phyloP scores from a whole-genome alignment of 2,113 vertebrate genomes.

The Amazona guildingii region DNA sequence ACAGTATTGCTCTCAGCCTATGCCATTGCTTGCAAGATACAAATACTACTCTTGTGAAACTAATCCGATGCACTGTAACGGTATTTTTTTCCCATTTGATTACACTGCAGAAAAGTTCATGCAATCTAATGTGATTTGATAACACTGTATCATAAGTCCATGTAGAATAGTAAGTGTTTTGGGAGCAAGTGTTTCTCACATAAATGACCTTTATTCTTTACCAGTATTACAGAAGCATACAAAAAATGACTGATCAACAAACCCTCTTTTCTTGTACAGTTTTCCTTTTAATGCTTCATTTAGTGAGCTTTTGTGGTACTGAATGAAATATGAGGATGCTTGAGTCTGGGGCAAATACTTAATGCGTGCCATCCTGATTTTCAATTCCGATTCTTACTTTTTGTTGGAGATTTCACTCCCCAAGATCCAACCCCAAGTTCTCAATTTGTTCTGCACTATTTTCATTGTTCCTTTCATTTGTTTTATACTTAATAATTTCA shows the following conservation, averaged over 20 bases:
- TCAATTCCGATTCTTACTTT: not conserved
- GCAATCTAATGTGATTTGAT: slow-evolving; percentile 15
- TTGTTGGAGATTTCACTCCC: not conserved
- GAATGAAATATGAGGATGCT: not conserved
- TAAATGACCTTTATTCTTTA: not conserved
- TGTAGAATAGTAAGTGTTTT: not conserved
- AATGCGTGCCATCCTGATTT: not conserved
- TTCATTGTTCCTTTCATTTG: not conserved
- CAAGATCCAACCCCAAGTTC: not conserved
- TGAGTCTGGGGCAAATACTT: not conserved
- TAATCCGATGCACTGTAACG: slow-evolving; percentile 5
- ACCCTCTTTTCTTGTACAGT: accelerated
- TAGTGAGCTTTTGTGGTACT: not conserved
- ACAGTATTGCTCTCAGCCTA: not conserved
- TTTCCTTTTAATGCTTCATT: not conserved
- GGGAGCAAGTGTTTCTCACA: not conserved
- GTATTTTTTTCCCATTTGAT: not conserved
- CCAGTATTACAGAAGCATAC: not conserved
- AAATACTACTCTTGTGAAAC: slow-evolving; percentile 16
- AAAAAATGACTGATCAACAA: not conserved
- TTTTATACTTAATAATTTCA: not conserved
- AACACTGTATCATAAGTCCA: not conserved
- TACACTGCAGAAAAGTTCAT: slow-evolving; percentile 33
- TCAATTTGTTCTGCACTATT: not conserved
- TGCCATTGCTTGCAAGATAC: not conserved